Evolutionary conservation across 2,797 vertebrate species (phyloP).

Genomic region (Ambastaia sidthimunki): DNA sequence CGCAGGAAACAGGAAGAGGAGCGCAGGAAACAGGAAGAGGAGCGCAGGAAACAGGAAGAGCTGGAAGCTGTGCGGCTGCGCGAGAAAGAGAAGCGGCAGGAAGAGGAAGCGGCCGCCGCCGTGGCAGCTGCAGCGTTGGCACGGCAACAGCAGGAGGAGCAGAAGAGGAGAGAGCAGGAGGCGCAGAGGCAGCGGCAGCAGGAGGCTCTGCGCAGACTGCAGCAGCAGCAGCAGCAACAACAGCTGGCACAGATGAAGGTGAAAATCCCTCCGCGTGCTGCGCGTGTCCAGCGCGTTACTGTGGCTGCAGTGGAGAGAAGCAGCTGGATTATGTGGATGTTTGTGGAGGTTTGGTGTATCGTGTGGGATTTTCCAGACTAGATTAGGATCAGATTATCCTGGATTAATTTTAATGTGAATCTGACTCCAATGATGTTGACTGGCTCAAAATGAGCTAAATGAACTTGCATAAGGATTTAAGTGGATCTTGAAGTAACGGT

Average conservation of each 20-base stretch:
- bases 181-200: constrained; percentile 91
- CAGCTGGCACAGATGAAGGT: constrained; percentile 59
- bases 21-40: constrained; percentile 81
- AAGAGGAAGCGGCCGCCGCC: constrained; percentile 86
- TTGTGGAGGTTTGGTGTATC: background rate
- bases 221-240: constrained; percentile 89
- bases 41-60: constrained; percentile 87
- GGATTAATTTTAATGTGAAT: background rate
- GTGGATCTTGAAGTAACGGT: background rate
- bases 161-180: constrained; percentile 85
- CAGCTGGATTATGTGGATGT: background rate
- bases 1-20: constrained; percentile 79
- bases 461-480: background rate
- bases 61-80: constrained; percentile 85
- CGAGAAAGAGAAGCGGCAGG: constrained; percentile 88
- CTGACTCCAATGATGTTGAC: background rate
- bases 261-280: background rate
- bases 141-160: constrained; percentile 89
- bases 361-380: background rate
- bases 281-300: background rate
- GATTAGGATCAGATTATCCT: background rate
- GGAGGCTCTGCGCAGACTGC: constrained; percentile 86
- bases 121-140: constrained; percentile 76
- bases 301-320: background rate
- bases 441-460: background rate